Evolutionary conservation across 2,113 vertebrate genomes (phyloP), one percentile per base, ranked within the genome.

Genomic region (Cyanistes caeruleus): DNA sequence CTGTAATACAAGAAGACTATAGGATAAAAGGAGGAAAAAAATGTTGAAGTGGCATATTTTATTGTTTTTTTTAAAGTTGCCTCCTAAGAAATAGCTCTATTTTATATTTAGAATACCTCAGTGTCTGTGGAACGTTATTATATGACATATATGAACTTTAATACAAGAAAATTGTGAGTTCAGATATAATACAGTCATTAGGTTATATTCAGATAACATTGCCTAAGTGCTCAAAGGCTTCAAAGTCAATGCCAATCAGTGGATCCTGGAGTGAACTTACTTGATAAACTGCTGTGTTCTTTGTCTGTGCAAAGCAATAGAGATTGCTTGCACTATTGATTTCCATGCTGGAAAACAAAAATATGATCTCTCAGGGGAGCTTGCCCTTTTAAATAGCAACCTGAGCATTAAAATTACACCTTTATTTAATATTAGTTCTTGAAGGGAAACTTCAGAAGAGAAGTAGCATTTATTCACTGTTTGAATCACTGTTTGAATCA

Each of bases 391-490:
- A 76, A 89, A 96, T 58, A 80, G 12, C 74, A 87, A 49, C 3
- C 5, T 4, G 5, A 90, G 23, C 13, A 2, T 93, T 85, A 65
- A 94, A 92, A 90, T 83, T 92, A 39, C 46, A 62, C 55, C 72
- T 96, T 90, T 85, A 37, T 87, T 94, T 80, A 91, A 68, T 85
- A 58, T 41, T 76, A 55, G 67, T 65, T 90, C 87, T 92, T 75
- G 31, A 93, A 80, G 28, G 14, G 72, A 83, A 76, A 51, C 1
- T 69, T 41, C 39, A 69, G n/a, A 55, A 41, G 5, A 63, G 65
- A 46, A 44, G 68, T 90, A 48, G 49, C 25, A 76, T 93, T 95
- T 93, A 85, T 72, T 92, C 37, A 37, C 49, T 65, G 27, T 89
- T 79, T 76, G 74, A 90, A 68, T 92, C 37, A 37, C 49, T 65